phyloP scores from a whole-genome alignment of 2,113 vertebrate genomes.

The Chelonoidis abingdonii region DNA sequence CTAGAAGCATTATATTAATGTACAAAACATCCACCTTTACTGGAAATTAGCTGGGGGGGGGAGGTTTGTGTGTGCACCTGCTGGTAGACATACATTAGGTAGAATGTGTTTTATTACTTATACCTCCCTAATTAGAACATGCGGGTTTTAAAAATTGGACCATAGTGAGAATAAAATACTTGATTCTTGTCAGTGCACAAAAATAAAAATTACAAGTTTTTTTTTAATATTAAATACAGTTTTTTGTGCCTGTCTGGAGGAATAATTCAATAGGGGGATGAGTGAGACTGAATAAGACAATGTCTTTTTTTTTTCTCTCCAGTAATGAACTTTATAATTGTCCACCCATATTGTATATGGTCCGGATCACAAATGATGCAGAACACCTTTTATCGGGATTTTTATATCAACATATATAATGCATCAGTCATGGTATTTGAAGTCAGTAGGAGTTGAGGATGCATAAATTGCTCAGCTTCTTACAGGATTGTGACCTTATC shows the following conservation, averaged over 20 bases:
- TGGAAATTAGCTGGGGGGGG: neutral
- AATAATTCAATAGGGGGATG: neutral
- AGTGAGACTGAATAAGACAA: neutral
- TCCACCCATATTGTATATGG: neutral
- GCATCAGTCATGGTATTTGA: neutral
- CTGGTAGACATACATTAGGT: neutral
- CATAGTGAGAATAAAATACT: neutral
- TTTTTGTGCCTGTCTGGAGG: neutral
- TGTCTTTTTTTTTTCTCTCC: neutral
- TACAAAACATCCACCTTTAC: neutral
- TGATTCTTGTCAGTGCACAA: neutral
- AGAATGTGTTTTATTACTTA: neutral
- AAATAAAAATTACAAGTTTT: neutral
- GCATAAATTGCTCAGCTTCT: neutral
- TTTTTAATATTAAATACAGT: neutral
- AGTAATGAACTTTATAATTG: neutral
- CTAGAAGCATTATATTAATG: neutral
- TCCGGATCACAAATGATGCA: neutral
- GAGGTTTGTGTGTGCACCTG: neutral
- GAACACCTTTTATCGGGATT: neutral
- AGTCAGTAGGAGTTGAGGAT: neutral
- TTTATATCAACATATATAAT: neutral
- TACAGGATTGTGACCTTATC: neutral
- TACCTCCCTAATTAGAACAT: neutral
- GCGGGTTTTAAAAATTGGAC: neutral